Evolutionary conservation across 2,797 vertebrate species (phyloP).

Genomic region (Botia kubotai): DNA sequence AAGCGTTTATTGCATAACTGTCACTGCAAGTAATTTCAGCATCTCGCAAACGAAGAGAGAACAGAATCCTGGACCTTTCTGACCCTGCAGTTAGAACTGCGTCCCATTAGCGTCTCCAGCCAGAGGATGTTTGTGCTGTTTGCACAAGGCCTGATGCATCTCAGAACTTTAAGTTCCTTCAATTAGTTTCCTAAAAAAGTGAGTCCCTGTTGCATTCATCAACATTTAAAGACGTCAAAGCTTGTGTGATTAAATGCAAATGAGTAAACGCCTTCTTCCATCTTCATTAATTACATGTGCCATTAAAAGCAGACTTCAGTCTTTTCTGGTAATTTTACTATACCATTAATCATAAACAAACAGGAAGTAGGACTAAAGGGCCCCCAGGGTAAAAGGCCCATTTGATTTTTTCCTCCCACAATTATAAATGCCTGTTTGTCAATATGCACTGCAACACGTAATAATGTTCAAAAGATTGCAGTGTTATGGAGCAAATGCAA

Average conservation of each 20-base stretch:
- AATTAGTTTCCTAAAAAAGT: constrained; percentile 20
- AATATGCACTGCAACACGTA: not conserved
- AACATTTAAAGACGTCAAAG: constrained; percentile 44
- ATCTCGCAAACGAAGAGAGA: not conserved
- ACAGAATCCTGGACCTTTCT: constrained; percentile 6
- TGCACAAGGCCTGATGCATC: constrained; percentile 3
- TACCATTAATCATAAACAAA: constrained; percentile 52
- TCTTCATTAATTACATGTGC: constrained; percentile 56
- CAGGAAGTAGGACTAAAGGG: not conserved
- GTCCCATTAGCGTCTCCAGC: constrained; percentile 27
- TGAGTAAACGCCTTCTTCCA: constrained; percentile 42
- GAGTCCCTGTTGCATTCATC: constrained; percentile 44
- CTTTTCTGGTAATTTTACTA: constrained; percentile 8
- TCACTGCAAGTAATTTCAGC: constrained; percentile 10
- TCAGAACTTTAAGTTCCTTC: constrained; percentile 28
- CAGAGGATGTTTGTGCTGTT: constrained; percentile 8
- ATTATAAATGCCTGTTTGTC: not conserved
- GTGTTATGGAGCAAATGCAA: not conserved
- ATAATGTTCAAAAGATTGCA: not conserved
- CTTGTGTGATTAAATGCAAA: constrained; percentile 50
- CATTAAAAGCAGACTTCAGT: constrained; percentile 47
- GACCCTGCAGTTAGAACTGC: constrained; percentile 1
- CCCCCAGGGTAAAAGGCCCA: not conserved
- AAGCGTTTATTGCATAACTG: not conserved
- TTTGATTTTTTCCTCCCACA: not conserved